Evolutionary conservation across 2,888 invertebrate genomes (phyloP), one percentile per base, ranked within the genome.

Genomic region (Athalia rosae): DNA sequence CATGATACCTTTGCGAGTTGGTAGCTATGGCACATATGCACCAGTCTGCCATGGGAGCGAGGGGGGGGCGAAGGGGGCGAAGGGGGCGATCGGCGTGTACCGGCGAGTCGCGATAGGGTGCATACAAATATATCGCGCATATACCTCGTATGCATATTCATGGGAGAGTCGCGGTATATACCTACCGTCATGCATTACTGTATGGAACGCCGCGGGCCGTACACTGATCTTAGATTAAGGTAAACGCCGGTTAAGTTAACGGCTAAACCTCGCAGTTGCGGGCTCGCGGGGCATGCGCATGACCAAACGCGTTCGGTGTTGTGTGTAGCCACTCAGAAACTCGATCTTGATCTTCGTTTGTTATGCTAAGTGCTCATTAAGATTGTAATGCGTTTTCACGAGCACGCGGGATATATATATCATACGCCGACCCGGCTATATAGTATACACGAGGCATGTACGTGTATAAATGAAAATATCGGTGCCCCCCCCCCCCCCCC

Each of bases 161-260:
- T 89, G 89, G 89, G 28, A 28, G 28, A n/a, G 28, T 28, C n/a
- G 28, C 28, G 28, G 89, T 89, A 89, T 89, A n/a, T n/a, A n/a
- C n/a, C n/a, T n/a, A 89, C 86, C 87, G 85, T 83, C 87, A 87
- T 89, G 89, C 88, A 89, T 89, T 88, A 89, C 84, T 80, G 79
- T 82, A 74, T 80, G 47, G 61, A 48, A 61, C 48, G 74, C 79
- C 80, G 84, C 83, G 84, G 83, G 82, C 84, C 63, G 63, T 78
- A 74, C 76, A 85, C 87, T 87, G 89, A 90, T 90, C 89, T 89
- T 89, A 90, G 89, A 90, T 90, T 89, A 90, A 89, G 89, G 89
- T 90, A 90, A 90, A 90, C 89, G 89, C 89, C 89, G 89, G 89
- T 90, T 89, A 89, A 89, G 89, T 89, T 90, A 90, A 90, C 89